Conservation (phyloP, 1,140 invertebrate species). For the Leptestheria dahalacensis region DNA sequence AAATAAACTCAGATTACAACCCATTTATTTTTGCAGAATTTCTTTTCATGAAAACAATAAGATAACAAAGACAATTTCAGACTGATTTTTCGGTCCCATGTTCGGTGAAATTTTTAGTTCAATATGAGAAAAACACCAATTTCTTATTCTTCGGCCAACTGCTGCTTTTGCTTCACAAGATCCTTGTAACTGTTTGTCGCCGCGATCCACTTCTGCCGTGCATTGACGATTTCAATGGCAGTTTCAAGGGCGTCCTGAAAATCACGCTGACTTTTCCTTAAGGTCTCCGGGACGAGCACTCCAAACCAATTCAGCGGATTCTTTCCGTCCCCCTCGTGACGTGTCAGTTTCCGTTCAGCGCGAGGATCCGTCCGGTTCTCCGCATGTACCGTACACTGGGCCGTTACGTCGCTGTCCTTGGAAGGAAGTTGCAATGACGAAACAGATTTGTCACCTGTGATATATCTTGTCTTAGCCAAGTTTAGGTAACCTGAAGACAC, state of each 20-base stretch:
- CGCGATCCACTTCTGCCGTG: constrained; percentile 29
- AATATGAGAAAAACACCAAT: too few species aligned
- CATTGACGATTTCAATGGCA: constrained; percentile 43
- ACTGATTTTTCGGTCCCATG: too few species aligned
- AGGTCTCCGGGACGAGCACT: constrained; percentile 49
- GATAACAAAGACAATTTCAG: too few species aligned
- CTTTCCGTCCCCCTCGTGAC: neutral
- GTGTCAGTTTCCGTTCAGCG: neutral
- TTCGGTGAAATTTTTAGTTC: too few species aligned
- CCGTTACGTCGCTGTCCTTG: constrained; percentile 27
- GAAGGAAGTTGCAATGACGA: constrained; percentile 45
- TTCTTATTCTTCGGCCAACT: neutral
- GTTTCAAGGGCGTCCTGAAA: constrained; percentile 46
- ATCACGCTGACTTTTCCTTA: constrained; percentile 45
- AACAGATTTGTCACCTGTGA: constrained; percentile 48
- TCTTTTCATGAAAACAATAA: too few species aligned
- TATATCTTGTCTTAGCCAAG: constrained; percentile 53
- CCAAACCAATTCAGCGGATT: constrained; percentile 62
- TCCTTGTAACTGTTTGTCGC: neutral
- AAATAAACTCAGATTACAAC: too few species aligned
- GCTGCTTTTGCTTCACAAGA: neutral
- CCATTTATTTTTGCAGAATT: too few species aligned
- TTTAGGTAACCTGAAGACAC: constrained; percentile 33
- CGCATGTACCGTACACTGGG: neutral
- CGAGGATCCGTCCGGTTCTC: neutral